Base-by-base conservation (phyloP, 2,888 invertebrate genomes). In the Caenorhabditis imperialis region DNA sequence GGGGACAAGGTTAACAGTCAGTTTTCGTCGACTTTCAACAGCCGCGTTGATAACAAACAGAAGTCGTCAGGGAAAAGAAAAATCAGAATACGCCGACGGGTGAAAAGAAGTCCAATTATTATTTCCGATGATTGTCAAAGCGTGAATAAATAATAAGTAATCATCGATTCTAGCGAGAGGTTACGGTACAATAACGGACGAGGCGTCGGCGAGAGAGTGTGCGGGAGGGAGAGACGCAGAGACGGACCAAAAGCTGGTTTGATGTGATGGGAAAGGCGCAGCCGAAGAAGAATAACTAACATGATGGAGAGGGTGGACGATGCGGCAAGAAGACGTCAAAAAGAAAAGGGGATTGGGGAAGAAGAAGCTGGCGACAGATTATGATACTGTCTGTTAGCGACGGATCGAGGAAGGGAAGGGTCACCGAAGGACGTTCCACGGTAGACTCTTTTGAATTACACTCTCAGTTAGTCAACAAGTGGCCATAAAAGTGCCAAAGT, bases 131-230 rank as follows among this genome's bases (percentile, higher is more conserved):
- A n/a, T 42, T 16, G 42, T 42, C 12, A 42, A 8, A 14, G 14
- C 16, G 12, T 8, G 42, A 42, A 30, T 30, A n/a, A n/a, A n/a
- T n/a, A 30, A 30, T 6, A 30, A 30, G 30, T 30, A 30, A 30
- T 30, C 6, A 30, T 30, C 30, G 10, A 30, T 30, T 30, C 30
- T 30, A 10, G 10, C 30, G 10, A 30, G 30, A 48, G 51, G 57
- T 42, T 67, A 67, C 67, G 67, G 67, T 67, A 67, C 51, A 67
- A 67, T 67, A 67, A 67, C 67, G 67, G 53, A 57, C 14, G 61
- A 14, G 38, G 33, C 12, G 8, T 22, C n/a, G n/a, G n/a, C n/a
- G n/a, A n/a, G n/a, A n/a, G n/a, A n/a, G n/a, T n/a, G n/a, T n/a
- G n/a, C n/a, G n/a, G n/a, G n/a, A n/a, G n/a, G n/a, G n/a, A 44